Conservation (phyloP, 2,888 invertebrate genomes). For the Meta bourneti region DNA sequence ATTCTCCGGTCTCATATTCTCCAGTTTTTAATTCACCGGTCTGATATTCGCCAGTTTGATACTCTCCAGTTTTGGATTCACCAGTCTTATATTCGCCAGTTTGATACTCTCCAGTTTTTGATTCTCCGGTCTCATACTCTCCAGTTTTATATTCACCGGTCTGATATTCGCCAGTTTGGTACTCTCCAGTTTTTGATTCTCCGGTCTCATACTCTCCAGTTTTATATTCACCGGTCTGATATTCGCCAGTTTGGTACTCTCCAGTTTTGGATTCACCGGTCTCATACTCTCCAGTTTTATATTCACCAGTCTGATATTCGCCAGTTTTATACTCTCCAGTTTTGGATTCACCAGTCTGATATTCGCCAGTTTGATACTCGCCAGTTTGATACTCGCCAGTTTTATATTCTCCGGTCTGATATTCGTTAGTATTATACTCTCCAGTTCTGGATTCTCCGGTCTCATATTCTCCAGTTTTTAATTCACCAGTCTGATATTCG, state of each 20-base stretch:
- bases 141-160: neutral
- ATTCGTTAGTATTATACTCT: neutral
- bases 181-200: neutral
- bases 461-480: neutral
- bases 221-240: neutral
- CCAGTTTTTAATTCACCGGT: neutral
- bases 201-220: conserved; percentile 22
- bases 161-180: conserved; percentile 9
- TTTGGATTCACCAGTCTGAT: neutral
- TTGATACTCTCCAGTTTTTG: neutral
- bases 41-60: neutral
- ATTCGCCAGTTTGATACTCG: conserved; percentile 15
- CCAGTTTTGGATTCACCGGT: neutral
- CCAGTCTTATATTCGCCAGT: neutral
- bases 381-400: neutral
- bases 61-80: neutral
- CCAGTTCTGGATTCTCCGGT: neutral
- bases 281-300: neutral
- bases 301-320: neutral
- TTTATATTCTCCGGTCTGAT: neutral
- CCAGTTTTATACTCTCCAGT: conserved; percentile 5
- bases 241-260: conserved; percentile 1
- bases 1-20: conserved; percentile 24
- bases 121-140: conserved; percentile 10
- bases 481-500: neutral